Percentiles rank a stretch among this genome's conserved stretches.
Conservation (phyloP, 2,113 vertebrate species). For the Climacteris rufus region DNA sequence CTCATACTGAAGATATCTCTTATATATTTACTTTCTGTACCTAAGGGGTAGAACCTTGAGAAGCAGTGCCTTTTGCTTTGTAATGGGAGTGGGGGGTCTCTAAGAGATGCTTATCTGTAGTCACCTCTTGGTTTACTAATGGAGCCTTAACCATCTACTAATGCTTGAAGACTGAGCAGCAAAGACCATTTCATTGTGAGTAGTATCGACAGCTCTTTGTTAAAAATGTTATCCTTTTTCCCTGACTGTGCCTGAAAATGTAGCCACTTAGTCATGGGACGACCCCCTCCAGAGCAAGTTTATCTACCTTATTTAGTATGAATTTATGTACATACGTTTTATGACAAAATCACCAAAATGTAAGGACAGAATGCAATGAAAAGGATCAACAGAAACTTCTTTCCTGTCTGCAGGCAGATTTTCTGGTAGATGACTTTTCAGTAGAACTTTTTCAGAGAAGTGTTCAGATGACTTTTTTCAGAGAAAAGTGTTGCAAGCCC, state of each 20-base stretch:
- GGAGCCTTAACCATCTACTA: not conserved
- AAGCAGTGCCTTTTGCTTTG: not conserved
- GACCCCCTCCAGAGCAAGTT: fast-evolving
- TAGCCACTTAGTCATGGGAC: not conserved
- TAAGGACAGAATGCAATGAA: not conserved
- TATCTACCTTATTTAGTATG: not conserved
- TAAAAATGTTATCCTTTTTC: not conserved
- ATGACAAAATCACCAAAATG: not conserved
- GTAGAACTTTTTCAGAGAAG: not conserved
- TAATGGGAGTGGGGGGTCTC: not conserved
- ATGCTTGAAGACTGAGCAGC: not conserved
- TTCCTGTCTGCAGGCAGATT: not conserved
- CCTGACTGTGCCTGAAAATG: not conserved
- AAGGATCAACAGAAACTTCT: not conserved
- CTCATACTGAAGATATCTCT: not conserved
- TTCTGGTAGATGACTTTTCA: not conserved
- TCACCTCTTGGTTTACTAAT: not conserved
- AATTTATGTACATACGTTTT: not conserved
- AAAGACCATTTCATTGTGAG: not conserved
- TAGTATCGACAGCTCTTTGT: fast-evolving
- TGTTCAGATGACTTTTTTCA: too few species aligned
- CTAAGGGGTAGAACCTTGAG: not conserved
- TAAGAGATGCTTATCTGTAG: not conserved
- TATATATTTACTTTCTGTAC: not conserved
- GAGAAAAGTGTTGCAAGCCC: not conserved